Conservation (phyloP, 2,797 vertebrate genomes). For the Melanotaenia parkinsoni region DNA sequence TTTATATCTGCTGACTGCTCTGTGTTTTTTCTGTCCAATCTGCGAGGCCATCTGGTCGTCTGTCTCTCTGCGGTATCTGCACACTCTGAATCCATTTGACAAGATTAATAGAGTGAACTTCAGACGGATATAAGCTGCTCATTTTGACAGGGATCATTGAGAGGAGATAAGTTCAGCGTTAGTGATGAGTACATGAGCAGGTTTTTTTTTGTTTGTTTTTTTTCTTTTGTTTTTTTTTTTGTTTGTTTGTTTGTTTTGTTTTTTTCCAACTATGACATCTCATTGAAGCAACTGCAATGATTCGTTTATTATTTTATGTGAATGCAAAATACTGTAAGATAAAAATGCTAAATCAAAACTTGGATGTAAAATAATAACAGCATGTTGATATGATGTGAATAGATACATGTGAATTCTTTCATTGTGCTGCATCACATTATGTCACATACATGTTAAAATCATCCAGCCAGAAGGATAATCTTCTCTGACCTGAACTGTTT, state of each 20-base stretch:
- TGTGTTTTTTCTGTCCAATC: slow-evolving; percentile 60
- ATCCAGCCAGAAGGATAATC: slow-evolving; percentile 35
- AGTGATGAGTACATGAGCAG: slow-evolving; percentile 42
- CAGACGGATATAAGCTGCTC: slow-evolving; percentile 75
- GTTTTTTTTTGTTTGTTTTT: background rate
- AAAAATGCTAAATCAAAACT: slow-evolving; percentile 1
- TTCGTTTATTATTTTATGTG: background rate
- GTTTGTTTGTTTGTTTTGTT: background rate
- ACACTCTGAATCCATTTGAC: slow-evolving; percentile 72
- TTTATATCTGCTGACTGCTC: slow-evolving; percentile 43
- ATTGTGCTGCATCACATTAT: slow-evolving; percentile 5
- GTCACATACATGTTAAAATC: slow-evolving; percentile 29
- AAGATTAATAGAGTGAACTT: slow-evolving; percentile 75
- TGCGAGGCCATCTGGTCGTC: slow-evolving; percentile 70
- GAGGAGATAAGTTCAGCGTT: slow-evolving; percentile 52
- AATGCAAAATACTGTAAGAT: slow-evolving; percentile 4
- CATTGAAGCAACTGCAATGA: slow-evolving; percentile 16
- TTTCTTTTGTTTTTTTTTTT: background rate
- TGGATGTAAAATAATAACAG: slow-evolving; percentile 11
- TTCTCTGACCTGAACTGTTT: too few relatives aligned
- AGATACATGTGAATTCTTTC: slow-evolving; percentile 29
- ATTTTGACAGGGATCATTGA: slow-evolving; percentile 61
- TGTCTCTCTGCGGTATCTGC: slow-evolving; percentile 63
- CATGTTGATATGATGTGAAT: slow-evolving; percentile 1
- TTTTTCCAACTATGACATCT: background rate